Base-by-base conservation (phyloP, 1,140 invertebrate species). In the Meteorus sp. region DNA sequence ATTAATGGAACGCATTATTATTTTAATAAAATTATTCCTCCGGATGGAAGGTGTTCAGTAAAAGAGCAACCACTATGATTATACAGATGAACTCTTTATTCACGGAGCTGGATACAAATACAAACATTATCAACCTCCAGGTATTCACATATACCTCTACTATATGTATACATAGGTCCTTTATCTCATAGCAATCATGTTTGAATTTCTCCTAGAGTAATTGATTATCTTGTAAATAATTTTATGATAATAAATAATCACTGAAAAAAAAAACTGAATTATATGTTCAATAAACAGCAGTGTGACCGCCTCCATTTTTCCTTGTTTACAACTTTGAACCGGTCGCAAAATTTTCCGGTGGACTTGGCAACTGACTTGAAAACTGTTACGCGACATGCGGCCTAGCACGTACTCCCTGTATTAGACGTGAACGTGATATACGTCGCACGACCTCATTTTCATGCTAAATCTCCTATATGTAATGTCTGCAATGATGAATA, bases 191-290 rank as follows among this genome's bases (percentile, higher is more conserved):
- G n/a, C n/a, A n/a, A n/a, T 20, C 27, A 45, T 50, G 45, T 39
- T 55, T 15, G 11, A 17, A 7, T 20, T 45, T 13, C 41, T 41
- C 23, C 20, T 23, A 22, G 41, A n/a, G 33, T 25, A 23, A 23
- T 27, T 9, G 25, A 31, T 56, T 13, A 47, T 19, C 3, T 19
- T 33, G 23, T 48, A 23, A n/a, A n/a, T 57, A 59, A 60, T 47
- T 8, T 27, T 25, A 52, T 9, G 13, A 37, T 22, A 63, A 19
- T 19, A 17, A 44, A 17, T 0, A 44, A 17, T 17, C n/a, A n/a
- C n/a, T n/a, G n/a, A n/a, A n/a, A n/a, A n/a, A 17, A 22, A 19
- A 44, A 3, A 17, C 5, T 19, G 7, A 19, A 19, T 17, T 9
- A 44, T 19, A 19, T 29, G 9, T 29, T 7, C 11, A 19, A 23